Percentiles rank a stretch among this genome's conserved stretches.
Evolutionary conservation across 2,797 vertebrate species (phyloP).

Genomic region (Peromyscus nudipes): DNA sequence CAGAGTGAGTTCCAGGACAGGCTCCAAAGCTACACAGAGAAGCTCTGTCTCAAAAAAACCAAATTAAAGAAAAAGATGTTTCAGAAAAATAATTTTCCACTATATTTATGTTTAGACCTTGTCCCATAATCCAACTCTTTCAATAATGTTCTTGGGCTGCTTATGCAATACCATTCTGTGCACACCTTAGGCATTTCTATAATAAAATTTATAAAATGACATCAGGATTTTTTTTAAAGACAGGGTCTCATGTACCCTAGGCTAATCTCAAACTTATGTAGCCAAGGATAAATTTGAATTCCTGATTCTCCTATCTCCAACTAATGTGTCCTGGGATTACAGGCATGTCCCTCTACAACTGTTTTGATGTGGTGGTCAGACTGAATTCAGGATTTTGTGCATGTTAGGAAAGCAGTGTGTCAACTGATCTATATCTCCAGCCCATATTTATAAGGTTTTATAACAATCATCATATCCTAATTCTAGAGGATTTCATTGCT

Average conservation of each 20-base stretch:
- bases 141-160: background rate
- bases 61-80: background rate
- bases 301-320: too few relatives aligned
- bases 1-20: too few relatives aligned
- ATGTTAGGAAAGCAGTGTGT: background rate
- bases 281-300: background rate
- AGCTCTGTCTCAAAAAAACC: too few relatives aligned
- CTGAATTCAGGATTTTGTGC: too few relatives aligned
- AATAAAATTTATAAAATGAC: background rate
- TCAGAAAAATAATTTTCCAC: constrained; percentile 1
- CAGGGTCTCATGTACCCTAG: background rate
- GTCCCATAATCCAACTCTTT: constrained; percentile 8
- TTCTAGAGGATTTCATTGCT: background rate
- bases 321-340: background rate
- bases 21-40: too few relatives aligned
- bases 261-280: background rate
- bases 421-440: background rate
- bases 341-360: background rate
- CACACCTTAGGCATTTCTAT: background rate
- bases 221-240: background rate
- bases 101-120: constrained; percentile 8
- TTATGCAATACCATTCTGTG: background rate
- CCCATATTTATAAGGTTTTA: background rate
- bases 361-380: too few relatives aligned
- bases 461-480: background rate